Evolutionary conservation across 2,113 vertebrate genomes (phyloP).

Genomic region (Sinocyclocheilus grahami): DNA sequence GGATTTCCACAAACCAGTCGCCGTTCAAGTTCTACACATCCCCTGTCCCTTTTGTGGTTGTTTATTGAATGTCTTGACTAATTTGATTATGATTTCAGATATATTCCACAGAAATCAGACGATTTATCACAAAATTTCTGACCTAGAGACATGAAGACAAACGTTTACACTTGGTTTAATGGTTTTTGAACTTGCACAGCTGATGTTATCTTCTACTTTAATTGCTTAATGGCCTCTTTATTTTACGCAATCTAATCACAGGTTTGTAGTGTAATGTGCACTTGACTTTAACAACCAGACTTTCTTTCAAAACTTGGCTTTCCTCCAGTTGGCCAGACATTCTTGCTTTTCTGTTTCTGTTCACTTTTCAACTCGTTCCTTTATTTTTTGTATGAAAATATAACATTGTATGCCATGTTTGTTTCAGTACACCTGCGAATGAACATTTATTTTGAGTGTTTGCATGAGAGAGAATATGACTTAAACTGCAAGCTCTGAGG

Average conservation of each 20-base stretch:
- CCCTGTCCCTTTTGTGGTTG: background rate
- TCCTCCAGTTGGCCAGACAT: background rate
- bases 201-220: constrained; percentile 12
- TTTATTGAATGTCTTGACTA: background rate
- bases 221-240: constrained; percentile 1
- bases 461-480: background rate
- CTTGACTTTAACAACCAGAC: background rate
- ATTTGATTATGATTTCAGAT: background rate
- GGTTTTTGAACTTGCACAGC: background rate
- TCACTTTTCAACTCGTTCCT: background rate
- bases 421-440: background rate
- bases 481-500: background rate
- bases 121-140: constrained; percentile 57
- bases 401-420: background rate
- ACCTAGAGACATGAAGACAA: background rate
- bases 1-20: background rate
- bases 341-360: background rate
- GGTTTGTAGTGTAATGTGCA: constrained; percentile 3
- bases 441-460: background rate
- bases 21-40: background rate
- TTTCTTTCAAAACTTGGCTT: background rate
- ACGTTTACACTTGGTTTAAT: background rate
- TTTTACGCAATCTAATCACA: background rate
- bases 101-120: constrained; percentile 16
- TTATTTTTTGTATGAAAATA: background rate